Evolutionary conservation across 2,888 invertebrate species (phyloP), one percentile per base, ranked within the genome.

Genomic region (Isotomurus palustris): DNA sequence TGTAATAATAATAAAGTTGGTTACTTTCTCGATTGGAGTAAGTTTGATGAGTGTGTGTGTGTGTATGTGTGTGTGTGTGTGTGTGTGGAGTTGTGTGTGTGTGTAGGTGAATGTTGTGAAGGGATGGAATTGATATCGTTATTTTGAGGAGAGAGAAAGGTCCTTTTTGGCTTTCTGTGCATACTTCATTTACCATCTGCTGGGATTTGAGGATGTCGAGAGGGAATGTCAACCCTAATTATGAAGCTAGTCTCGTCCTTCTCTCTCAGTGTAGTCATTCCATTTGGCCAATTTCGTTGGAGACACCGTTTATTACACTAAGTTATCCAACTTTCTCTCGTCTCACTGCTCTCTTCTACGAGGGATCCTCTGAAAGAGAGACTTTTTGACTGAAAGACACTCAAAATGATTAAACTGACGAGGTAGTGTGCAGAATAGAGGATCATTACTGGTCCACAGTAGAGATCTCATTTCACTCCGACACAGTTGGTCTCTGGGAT

Each of bases 331-430:
- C 14, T 4, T 38, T 38, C 5, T 38, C n/a, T 38, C 38, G 19
- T 38, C 38, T 14, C n/a, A 14, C 32, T 10, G 32, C 8, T 32
- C 32, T 32, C 32, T 32, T 8, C 32, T 32, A 32, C 32, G 14
- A 32, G 8, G 14, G 8, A 32, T 14, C 8, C 8, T 10, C 8
- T 32, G 38, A 38, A 38, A 14, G 14, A 5, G 32, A 38, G 19
- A 14, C 38, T 14, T 38, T 38, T n/a, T 38, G 38, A 17, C 35
- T 32, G 8, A 25, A 43, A 22, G 43, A 47, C 47, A 47, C 47
- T 32, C 48, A 49, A 49, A 35, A 49, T 49, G 48, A 49, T 49
- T 49, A 49, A 49, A 49, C 48, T n/a, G 29, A 25, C 28, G 38
- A 38, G 19, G 38, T n/a, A n/a, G n/a, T n/a, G n/a, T n/a, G n/a